phyloP scores from a whole-genome alignment of 2,113 vertebrate genomes.

The Strix aluco region DNA sequence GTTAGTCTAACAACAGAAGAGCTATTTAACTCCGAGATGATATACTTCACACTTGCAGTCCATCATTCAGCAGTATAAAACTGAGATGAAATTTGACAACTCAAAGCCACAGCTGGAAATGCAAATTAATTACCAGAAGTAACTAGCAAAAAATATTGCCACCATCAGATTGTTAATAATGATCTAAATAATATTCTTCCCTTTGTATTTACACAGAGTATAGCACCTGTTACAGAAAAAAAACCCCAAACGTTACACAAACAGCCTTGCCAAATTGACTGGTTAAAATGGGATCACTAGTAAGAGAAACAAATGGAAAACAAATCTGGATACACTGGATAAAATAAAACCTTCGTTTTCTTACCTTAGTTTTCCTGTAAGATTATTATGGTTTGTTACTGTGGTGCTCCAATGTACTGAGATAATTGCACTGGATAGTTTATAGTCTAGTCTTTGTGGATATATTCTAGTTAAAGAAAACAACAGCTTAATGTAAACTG shows the following conservation, averaged over 20 bases:
- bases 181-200: slow-evolving; percentile 28
- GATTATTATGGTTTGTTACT: slow-evolving; percentile 16
- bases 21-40: slow-evolving; percentile 46
- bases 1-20: slow-evolving; percentile 22
- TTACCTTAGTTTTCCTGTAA: slow-evolving; percentile 44
- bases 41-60: slow-evolving; percentile 25
- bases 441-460: slow-evolving; percentile 44
- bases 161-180: slow-evolving; percentile 52
- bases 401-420: slow-evolving; percentile 7
- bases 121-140: slow-evolving; percentile 38
- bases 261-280: slow-evolving; percentile 35
- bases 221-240: slow-evolving; percentile 76
- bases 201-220: slow-evolving; percentile 71
- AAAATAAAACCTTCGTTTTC: slow-evolving; percentile 54
- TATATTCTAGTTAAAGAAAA: slow-evolving; percentile 56
- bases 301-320: slow-evolving; percentile 49
- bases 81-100: slow-evolving; percentile 46
- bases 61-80: slow-evolving; percentile 33
- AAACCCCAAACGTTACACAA: slow-evolving; percentile 38
- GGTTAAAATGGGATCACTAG: slow-evolving; percentile 58
- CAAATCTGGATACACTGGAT: slow-evolving; percentile 36
- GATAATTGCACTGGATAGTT: slow-evolving; percentile 47
- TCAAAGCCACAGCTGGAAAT: slow-evolving; percentile 53
- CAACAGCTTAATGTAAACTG: slow-evolving; percentile 72
- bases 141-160: slow-evolving; percentile 65